Base-by-base conservation (phyloP, 2,888 invertebrate species). In the Drosophila differens region DNA sequence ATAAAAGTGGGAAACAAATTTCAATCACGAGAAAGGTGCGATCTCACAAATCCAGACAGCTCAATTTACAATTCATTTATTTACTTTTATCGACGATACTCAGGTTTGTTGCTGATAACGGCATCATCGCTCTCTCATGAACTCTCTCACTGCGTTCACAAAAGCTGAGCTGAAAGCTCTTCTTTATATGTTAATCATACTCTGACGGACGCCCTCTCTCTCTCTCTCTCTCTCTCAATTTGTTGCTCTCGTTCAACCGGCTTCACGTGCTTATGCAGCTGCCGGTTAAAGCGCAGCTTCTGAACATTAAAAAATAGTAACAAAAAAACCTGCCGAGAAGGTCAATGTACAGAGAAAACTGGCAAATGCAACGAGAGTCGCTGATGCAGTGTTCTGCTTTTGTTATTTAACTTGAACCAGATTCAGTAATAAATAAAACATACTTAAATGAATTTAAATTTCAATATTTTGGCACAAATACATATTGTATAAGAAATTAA, bases 291-390 rank as follows among this genome's bases (percentile, higher is more conserved):
- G 71, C 64, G 81, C 82, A 79, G 74, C 81, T 67, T 81, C 81
- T 77, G 65, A 37, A 44, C 64, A 58, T 53, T 33, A 68, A 57
- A 39, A 65, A 54, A 57, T 35, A 53, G 32, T 58, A 65, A 65
- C n/a, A 41, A 39, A 58, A 49, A 74, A 86, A 88, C 90, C 81
- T 72, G 90, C 81, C 82, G 81, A 84, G 79, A 85, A 85, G 90
- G 81, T 90, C 86, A 87, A 81, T 70, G 90, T 61, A 83, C 90
- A 78, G 64, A 28, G 47, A 58, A 32, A 37, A 32, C 52, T 58
- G 30, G 39, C 58, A 68, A 70, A 47, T 67, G 70, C 74, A 80
- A 22, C 64, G 61, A 61, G 37, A 33, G 33, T 51, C 33, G 51
- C 32, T 55, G 14, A 39, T 44, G 32, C 64, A 39, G 53, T 66